Base-by-base conservation (phyloP, 2,888 invertebrate species). In the Cheilosia vulpina region DNA sequence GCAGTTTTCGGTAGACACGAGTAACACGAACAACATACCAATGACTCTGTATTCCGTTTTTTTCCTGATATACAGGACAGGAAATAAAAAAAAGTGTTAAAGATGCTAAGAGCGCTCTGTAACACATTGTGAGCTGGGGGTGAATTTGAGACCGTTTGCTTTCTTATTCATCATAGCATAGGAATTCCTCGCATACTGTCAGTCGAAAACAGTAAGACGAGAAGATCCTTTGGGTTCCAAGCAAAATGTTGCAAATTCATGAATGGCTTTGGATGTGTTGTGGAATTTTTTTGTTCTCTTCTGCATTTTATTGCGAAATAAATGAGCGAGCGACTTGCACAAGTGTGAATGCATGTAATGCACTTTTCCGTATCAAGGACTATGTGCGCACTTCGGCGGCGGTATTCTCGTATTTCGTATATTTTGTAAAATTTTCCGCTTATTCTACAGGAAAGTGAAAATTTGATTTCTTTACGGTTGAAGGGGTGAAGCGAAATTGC, bases 241-340 rank as follows among this genome's bases (percentile, higher is more conserved):
- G 45, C 27, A 60, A 71, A 77, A 65, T 82, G 77, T 60, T 77
- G 77, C 65, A 77, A 71, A 82, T 72, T 72, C 76, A 77, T 82
- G 76, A 81, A 43, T 63, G 52, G 58, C 62, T 65, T 76, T 9
- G 53, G 31, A 34, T 34, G 45, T 21, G 34, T 65, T 62, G 52
- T 13, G 19, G n/a, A 6, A 41, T 34, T 19, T 47, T 19, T 55
- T n/a, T 31, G 2, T 9, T 9, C 31, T 31, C 9, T 9, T n/a
- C 43, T 47, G 5, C 5, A 19, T 15, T 53, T 58, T 17, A n/a
- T 73, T 47, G 47, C 13, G 38, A 19, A 43, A 34, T n/a, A 69
- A 69, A 47, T 78, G 53, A 53, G 27, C 34, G 57, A 50, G 43
- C 41, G 45, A 63, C 19, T 7, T 41, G 38, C 13, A 45, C 15